A percentile compares a stretch with the other conserved stretches of the same genome.
Evolutionary conservation across 2,888 invertebrate genomes (phyloP).

Genomic region (Acrobasis consociella): DNA sequence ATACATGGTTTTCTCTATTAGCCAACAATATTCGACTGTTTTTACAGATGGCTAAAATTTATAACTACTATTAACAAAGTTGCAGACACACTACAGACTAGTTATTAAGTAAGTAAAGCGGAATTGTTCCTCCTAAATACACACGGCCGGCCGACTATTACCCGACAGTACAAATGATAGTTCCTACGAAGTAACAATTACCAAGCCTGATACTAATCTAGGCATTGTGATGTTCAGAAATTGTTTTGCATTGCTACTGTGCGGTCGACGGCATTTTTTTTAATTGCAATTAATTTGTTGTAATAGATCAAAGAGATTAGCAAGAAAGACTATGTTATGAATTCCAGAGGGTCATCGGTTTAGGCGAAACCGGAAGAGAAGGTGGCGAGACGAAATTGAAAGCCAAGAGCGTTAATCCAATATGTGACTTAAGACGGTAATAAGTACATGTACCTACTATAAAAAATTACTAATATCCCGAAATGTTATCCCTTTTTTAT

Average conservation of each 20-base stretch:
- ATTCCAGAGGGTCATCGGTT: too few species aligned
- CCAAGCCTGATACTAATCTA: slow-evolving; percentile 50
- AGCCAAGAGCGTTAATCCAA: too few species aligned
- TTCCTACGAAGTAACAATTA: slow-evolving; percentile 55
- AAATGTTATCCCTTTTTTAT: too few species aligned
- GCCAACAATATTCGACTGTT: background rate
- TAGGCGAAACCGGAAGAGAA: too few species aligned
- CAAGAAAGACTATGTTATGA: too few species aligned
- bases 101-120: slow-evolving; percentile 29
- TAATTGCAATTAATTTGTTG: too few species aligned
- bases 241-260: slow-evolving; percentile 41
- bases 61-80: background rate
- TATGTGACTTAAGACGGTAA: too few species aligned
- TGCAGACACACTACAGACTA: background rate
- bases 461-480: too few species aligned
- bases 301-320: too few species aligned
- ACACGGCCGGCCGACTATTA: slow-evolving; percentile 29
- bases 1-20: too few species aligned
- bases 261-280: background rate
- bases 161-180: slow-evolving; percentile 46
- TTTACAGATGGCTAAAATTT: background rate
- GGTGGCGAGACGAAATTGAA: too few species aligned
- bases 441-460: too few species aligned
- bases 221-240: slow-evolving; percentile 41
- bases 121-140: slow-evolving; percentile 22